Percentiles rank a stretch among this genome's conserved stretches.
Conservation (phyloP, 2,113 vertebrate species). For the Calyptomena viridis region DNA sequence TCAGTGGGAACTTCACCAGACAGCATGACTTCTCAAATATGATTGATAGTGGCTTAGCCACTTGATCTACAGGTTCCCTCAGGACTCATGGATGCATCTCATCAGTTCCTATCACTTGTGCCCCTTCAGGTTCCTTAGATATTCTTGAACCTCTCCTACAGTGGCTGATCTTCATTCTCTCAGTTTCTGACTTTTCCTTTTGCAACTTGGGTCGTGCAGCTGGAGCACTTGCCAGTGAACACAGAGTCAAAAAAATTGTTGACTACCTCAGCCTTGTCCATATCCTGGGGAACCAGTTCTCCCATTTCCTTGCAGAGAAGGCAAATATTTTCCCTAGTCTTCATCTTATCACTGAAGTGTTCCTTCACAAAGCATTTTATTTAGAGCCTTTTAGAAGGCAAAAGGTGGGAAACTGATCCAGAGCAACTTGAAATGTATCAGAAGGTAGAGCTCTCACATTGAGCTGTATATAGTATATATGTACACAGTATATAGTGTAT, state of each 20-base stretch:
- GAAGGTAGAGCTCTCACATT: rapidly evolving
- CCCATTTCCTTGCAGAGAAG: not conserved
- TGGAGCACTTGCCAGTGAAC: not conserved
- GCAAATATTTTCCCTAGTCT: not conserved
- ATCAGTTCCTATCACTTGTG: not conserved
- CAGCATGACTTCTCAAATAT: not conserved
- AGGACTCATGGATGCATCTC: not conserved
- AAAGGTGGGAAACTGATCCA: not conserved
- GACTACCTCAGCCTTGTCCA: not conserved
- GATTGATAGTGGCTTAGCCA: not conserved
- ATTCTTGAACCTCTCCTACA: not conserved
- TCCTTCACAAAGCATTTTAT: not conserved
- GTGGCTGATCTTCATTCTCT: not conserved
- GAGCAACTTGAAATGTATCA: not conserved
- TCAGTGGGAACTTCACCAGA: not conserved
- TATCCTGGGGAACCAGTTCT: not conserved
- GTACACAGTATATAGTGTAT: rapidly evolving
- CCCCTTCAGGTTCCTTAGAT: not conserved
- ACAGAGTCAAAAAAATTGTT: not conserved
- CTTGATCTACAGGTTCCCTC: not conserved
- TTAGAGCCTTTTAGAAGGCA: not conserved
- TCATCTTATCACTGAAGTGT: not conserved
- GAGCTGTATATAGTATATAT: rapidly evolving
- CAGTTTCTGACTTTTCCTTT: not conserved
- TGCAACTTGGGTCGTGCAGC: not conserved